A percentile compares a stretch with the other conserved stretches of the same genome.
phyloP scores from a whole-genome alignment of 2,797 vertebrate genomes.

The Esox lucius region DNA sequence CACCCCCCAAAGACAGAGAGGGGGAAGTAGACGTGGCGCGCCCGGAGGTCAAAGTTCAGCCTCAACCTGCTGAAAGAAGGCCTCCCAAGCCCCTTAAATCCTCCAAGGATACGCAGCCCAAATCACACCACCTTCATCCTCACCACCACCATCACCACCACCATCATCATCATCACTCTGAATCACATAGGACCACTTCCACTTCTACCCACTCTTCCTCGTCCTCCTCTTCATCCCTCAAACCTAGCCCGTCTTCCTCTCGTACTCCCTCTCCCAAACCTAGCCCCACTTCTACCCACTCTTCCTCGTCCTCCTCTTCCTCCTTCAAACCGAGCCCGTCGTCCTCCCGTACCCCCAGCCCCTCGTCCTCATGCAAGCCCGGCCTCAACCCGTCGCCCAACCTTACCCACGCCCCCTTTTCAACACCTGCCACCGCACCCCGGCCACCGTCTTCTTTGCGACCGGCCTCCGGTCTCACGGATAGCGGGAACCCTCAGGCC shows the following conservation, averaged over 20 bases:
- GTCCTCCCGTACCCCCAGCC: slow-evolving; percentile 44
- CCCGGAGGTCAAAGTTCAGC: slow-evolving; percentile 73
- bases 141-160: slow-evolving; percentile 32
- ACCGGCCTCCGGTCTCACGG: slow-evolving; percentile 35
- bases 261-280: slow-evolving; percentile 9
- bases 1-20: slow-evolving; percentile 42
- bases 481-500: slow-evolving; percentile 62
- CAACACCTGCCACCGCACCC: slow-evolving; percentile 19
- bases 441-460: neutral
- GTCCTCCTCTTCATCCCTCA: slow-evolving; percentile 12
- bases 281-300: slow-evolving; percentile 18
- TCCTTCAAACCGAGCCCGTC: slow-evolving; percentile 22
- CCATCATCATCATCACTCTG: slow-evolving; percentile 10
- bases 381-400: slow-evolving; percentile 29
- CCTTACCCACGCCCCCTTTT: slow-evolving; percentile 28
- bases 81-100: slow-evolving; percentile 59
- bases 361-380: slow-evolving; percentile 45
- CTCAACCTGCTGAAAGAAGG: slow-evolving; percentile 55
- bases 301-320: slow-evolving; percentile 20
- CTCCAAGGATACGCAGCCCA: slow-evolving; percentile 69
- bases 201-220: slow-evolving; percentile 13
- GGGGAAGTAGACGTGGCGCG: slow-evolving; percentile 57
- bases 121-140: slow-evolving; percentile 48
- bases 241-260: slow-evolving; percentile 18
- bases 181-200: slow-evolving; percentile 16